Base-by-base conservation (phyloP, 2,113 vertebrate species). In the human region DNA sequence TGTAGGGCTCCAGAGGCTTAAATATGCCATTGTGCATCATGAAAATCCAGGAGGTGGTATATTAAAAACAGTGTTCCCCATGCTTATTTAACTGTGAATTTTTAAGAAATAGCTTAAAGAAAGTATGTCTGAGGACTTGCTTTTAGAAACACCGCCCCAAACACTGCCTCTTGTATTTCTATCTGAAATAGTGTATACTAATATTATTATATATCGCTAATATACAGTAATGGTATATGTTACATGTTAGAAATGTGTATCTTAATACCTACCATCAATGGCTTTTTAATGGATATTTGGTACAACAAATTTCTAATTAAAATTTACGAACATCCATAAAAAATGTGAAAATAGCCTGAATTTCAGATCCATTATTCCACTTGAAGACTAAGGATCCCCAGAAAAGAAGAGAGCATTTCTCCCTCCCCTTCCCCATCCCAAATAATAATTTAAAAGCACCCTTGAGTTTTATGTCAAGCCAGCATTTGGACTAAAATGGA, bases 71-170 rank as follows among this genome's bases (percentile, higher is more conserved):
- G 0, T 76, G 57, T 93, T 93, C 61, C 45, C 30, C 45, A 86
- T 23, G 18, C 55, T 93, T 80, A 50, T 14, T 92, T 75, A 93
- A 57, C 32, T 90, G 20, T 93, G 64, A 87, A 57, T 78, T 96
- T 93, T 93, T 95, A 93, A 84, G 35, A 27, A 95, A 66, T 1
- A 81, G 23, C 5, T 76, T 94, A 68, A 97, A 97, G 17, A 92
- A 79, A 81, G 64, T 86, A 59, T 80, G n/a, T 66, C 38, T 90
- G 64, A 32, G 23, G 85, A 72, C 6, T 70, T 94, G 20, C 73
- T 96, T 96, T 94, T 32, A 55, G 72, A 96, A 97, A 85, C 23
- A 95, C 30, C 80, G 6, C n/a, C 57, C 48, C 35, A 96, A 84
- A 82, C 87, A 55, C 52, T 55, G 52, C 52, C 6, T 75, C 50